Percentiles rank a stretch among this genome's conserved stretches.
Evolutionary conservation across 2,888 invertebrate species (phyloP).

Genomic region (Cataglyphis livida): DNA sequence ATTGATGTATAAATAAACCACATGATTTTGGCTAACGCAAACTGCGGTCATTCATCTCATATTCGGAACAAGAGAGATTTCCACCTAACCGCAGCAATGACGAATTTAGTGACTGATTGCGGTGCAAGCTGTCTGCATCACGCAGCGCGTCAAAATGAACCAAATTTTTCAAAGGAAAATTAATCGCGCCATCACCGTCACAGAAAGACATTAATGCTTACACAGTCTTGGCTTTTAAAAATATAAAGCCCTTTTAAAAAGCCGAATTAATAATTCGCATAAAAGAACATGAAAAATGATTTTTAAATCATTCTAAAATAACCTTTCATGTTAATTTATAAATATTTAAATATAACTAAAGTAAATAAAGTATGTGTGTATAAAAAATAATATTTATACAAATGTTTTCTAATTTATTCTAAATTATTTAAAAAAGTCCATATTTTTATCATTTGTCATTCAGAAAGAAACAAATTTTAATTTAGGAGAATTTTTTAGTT

Average conservation of each 20-base stretch:
- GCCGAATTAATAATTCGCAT: not conserved
- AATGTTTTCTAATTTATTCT: not conserved
- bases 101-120: conserved; percentile 58
- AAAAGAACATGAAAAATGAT: not conserved
- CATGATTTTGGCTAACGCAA: conserved; percentile 1
- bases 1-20: not conserved
- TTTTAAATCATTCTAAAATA: not conserved
- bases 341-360: not conserved
- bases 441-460: not conserved
- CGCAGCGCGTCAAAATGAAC: not conserved
- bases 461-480: not conserved
- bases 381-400: conserved; percentile 13
- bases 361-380: not conserved
- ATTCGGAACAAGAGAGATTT: conserved; percentile 25
- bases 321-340: not conserved
- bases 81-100: conserved; percentile 33
- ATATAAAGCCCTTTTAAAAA: not conserved
- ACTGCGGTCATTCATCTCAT: not conserved
- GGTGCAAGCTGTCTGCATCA: conserved; percentile 34
- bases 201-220: not conserved
- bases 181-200: not conserved
- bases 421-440: conserved; percentile 1
- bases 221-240: not conserved
- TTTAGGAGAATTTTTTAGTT: not conserved
- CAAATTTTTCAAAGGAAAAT: conserved; percentile 26